Conservation (phyloP, 2,888 invertebrate genomes). For the Scrobipalpa costella region DNA sequence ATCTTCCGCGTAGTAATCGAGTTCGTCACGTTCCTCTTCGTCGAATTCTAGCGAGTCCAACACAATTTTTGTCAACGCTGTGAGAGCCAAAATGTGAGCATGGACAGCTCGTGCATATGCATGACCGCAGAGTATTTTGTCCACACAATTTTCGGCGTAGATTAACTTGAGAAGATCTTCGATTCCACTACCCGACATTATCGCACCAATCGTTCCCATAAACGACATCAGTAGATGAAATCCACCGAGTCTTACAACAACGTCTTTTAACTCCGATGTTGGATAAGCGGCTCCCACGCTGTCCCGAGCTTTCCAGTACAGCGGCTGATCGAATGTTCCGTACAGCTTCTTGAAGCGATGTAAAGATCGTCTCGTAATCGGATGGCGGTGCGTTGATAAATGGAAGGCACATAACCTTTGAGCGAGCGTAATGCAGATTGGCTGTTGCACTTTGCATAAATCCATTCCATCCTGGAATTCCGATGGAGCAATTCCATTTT, state of each 20-base stretch:
- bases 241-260: neutral
- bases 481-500: neutral
- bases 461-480: constrained; percentile 19
- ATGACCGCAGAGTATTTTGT: neutral
- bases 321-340: neutral
- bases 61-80: neutral
- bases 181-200: neutral
- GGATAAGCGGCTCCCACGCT: neutral
- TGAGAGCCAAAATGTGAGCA: neutral
- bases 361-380: neutral
- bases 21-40: neutral
- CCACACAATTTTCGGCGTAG: neutral
- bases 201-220: neutral
- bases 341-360: neutral
- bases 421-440: too few species aligned
- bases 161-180: neutral
- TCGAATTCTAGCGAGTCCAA: neutral
- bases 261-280: too few species aligned
- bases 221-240: neutral
- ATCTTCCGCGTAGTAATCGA: too few species aligned
- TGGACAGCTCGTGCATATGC: neutral
- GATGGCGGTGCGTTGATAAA: neutral
- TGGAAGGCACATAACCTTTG: neutral
- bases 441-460: constrained; percentile 13
- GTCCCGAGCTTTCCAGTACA: neutral